Conservation (phyloP, 2,888 invertebrate genomes). For the Lycocerus yunnanus region DNA sequence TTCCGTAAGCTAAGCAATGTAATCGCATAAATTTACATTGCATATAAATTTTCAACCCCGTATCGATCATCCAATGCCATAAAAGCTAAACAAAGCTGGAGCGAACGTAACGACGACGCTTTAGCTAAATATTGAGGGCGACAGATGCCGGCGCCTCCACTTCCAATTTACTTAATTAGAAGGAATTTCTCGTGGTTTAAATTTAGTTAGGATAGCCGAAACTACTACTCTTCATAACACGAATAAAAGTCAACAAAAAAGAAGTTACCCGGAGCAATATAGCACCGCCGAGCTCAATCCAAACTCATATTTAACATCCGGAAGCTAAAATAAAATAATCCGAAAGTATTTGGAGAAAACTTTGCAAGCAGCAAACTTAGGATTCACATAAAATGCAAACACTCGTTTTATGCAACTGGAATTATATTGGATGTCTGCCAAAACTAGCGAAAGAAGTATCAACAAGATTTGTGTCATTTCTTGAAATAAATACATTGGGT, state of each 20-base stretch:
- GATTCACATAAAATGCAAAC: not conserved
- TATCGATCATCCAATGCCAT: not conserved
- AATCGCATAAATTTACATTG: not conserved
- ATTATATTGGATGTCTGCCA: conserved; percentile 12
- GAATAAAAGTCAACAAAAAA: not conserved
- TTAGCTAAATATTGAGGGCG: conserved; percentile 16
- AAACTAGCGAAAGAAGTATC: not conserved
- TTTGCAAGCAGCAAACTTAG: not conserved
- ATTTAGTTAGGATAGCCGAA: not conserved
- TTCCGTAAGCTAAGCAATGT: not conserved
- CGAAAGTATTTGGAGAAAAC: not conserved
- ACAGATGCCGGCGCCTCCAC: conserved; percentile 29
- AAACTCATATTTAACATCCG: not conserved
- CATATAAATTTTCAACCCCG: not conserved
- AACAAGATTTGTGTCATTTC: conserved; percentile 14
- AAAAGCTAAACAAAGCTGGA: not conserved
- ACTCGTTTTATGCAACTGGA: conserved; percentile 7
- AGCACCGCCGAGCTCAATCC: not conserved
- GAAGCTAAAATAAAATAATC: not conserved
- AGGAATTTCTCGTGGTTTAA: conserved; percentile 11
- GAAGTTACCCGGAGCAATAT: not conserved
- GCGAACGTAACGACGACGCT: not conserved
- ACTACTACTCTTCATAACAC: not conserved
- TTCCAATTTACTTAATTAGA: conserved; percentile 28
- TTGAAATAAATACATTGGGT: not conserved